Base-by-base conservation (phyloP, 2,888 invertebrate species). In the Xanthorhoe designata region DNA sequence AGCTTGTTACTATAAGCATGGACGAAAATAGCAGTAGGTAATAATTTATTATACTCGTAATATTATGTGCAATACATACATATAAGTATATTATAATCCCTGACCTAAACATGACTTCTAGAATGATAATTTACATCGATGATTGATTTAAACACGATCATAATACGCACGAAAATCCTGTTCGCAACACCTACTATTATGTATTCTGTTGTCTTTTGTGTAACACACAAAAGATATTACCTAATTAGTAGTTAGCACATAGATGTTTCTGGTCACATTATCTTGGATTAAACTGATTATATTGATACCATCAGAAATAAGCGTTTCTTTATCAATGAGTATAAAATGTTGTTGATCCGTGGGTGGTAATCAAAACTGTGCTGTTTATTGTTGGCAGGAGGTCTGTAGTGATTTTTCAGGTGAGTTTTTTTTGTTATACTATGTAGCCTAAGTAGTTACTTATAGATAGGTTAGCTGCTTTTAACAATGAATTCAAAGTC, bases 231-330 rank as follows among this genome's bases (percentile, higher is more conserved):
- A 47, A 15, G 47, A 17, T 17, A 7, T n/a, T 45, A 45, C 6
- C 15, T 42, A 42, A 45, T 15, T 45, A 45, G 8, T 8, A 47
- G 7, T 47, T 17, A 15, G 2, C 15, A 47, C 13, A 1, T 15
- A 47, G 13, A 42, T 42, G 38, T 42, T 57, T 57, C 47, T 45
- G 10, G 45, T 24, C 10, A 0, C 17, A 7, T 57, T 57, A 52
- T 60, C 47, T 35, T 15, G 45, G 17, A 52, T 57, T 51, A 42
- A 18, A 19, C 7, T 54, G 59, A 50, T 32, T 7, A 42, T 42
- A n/a, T n/a, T 42, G n/a, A 17, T 15, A 47, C 1, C 13, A 47
- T 47, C 15, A 15, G 47, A 47, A 17, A 47, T 17, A 47, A 5
- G 10, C 13, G 38, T 42, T 2, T 42, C 38, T 42, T 47, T 47